Conservation (phyloP, 2,888 invertebrate species). For the Elegia similella region DNA sequence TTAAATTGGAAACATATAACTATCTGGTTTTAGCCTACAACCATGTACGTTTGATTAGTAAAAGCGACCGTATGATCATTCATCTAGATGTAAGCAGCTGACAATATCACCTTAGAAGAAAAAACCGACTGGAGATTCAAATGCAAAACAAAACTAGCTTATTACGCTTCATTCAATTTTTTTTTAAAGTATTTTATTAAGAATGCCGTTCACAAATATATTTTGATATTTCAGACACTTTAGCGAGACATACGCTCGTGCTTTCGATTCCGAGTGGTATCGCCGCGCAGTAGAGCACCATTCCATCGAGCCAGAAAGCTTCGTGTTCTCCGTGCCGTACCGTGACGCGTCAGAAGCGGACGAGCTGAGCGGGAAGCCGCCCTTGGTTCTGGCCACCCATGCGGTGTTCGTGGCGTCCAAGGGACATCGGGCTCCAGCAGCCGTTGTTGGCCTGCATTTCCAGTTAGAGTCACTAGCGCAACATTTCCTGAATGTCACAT, state of each 20-base stretch:
- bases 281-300: slow-evolving; percentile 95
- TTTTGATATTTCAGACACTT: slow-evolving; percentile 84
- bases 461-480: slow-evolving; percentile 90
- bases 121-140: too few relatives aligned
- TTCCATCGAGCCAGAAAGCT: slow-evolving; percentile 91
- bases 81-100: too few relatives aligned
- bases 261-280: slow-evolving; percentile 95
- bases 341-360: slow-evolving; percentile 83
- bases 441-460: slow-evolving; percentile 95
- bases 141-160: too few relatives aligned
- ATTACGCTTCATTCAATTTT: too few relatives aligned
- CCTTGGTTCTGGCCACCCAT: slow-evolving; percentile 93
- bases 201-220: neutral
- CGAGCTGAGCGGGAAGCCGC: slow-evolving; percentile 78
- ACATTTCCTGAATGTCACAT: slow-evolving; percentile 94
- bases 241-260: slow-evolving; percentile 88
- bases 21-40: too few relatives aligned
- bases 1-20: too few relatives aligned
- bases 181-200: too few relatives aligned
- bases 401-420: slow-evolving; percentile 93
- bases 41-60: too few relatives aligned
- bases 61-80: too few relatives aligned
- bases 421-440: slow-evolving; percentile 92
- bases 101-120: too few relatives aligned
- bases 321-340: slow-evolving; percentile 94